Base-by-base conservation (phyloP, 2,113 vertebrate species). In the Protomyctophum bolini region DNA sequence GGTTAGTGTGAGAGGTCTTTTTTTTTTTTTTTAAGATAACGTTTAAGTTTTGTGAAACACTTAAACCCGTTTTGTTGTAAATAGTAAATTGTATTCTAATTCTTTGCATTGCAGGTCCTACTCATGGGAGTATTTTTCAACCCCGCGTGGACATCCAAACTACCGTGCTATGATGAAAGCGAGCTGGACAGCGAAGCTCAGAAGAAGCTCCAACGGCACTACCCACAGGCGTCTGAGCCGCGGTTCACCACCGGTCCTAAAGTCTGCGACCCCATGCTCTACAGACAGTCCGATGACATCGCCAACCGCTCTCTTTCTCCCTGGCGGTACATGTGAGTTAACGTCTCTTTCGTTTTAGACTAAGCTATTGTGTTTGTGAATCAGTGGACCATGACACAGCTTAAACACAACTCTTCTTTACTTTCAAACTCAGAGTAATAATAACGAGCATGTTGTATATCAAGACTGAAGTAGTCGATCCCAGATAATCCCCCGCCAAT, bases 251-350 rank as follows among this genome's bases (percentile, higher is more conserved):
- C 33, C 33, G 33, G 33, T 2, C 33, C 33, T 41, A 41, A 41
- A 41, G 33, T 41, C 91, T 0, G 0, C 84, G 54, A 85, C 93
- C 75, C 82, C 61, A 41, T 45, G 0, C 58, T 77, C 0, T 86
- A 77, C 47, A 0, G 46, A 0, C n/a, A 74, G 0, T 8, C 69
- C 2, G 47, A 3, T n/a, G 75, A 82, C 0, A 0, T 68, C 6
- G 82, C 75, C 0, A 76, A 90, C 58, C 87, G 95, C 8, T 96
- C 96, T 66, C 90, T 97, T 86, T 96, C 96, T 0, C 97, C 96
- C 0, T 97, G 96, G 96, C 79, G 82, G 49, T 93, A 94, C 75
- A 79, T 76, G 92, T 93, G 51, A 84, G 87, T 66, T 6, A 14
- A 9, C 47, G 6, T 10, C 46, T 41, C 3, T 6, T 41, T 41